Conservation (phyloP, 2,888 invertebrate species). For the Troides helena region DNA sequence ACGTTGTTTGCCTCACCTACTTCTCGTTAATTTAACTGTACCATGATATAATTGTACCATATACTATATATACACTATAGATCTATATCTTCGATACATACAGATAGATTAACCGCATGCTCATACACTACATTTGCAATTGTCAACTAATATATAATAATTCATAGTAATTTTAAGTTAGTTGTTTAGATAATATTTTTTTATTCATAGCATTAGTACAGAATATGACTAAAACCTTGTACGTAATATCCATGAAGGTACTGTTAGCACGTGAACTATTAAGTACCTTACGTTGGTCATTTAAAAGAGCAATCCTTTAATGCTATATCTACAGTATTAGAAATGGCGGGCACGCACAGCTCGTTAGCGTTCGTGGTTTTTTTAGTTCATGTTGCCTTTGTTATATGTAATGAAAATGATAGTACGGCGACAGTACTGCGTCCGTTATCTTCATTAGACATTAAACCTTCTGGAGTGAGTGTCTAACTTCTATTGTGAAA, state of each 20-base stretch:
- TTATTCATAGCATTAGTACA: too few relatives aligned
- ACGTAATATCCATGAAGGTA: constrained; percentile 24
- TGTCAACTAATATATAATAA: too few relatives aligned
- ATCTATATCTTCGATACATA: too few relatives aligned
- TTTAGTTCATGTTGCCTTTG: constrained; percentile 30
- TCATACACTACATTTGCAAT: too few relatives aligned
- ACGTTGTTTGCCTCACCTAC: too few relatives aligned
- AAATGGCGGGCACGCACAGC: constrained; percentile 32
- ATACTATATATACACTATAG: too few relatives aligned
- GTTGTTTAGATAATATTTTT: too few relatives aligned
- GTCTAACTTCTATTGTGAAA: too few relatives aligned
- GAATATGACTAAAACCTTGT: constrained; percentile 9
- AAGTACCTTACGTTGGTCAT: constrained; percentile 10
- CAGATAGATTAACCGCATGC: too few relatives aligned
- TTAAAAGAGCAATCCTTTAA: constrained; percentile 27
- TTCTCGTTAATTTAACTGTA: too few relatives aligned
- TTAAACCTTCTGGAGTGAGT: constrained; percentile 26
- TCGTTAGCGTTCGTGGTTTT: constrained; percentile 32
- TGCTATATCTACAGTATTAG: constrained; percentile 29
- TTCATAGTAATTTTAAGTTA: too few relatives aligned
- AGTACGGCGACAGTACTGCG: constrained; percentile 11
- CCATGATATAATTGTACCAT: too few relatives aligned
- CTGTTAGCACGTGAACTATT: constrained; percentile 24
- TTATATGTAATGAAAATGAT: constrained; percentile 7
- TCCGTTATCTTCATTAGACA: constrained; percentile 17